These are phyloP conservation scores for Subanguina moxae DNA, from an alignment of 1,140 invertebrate species.

Conservation along the genomic window DNA sequence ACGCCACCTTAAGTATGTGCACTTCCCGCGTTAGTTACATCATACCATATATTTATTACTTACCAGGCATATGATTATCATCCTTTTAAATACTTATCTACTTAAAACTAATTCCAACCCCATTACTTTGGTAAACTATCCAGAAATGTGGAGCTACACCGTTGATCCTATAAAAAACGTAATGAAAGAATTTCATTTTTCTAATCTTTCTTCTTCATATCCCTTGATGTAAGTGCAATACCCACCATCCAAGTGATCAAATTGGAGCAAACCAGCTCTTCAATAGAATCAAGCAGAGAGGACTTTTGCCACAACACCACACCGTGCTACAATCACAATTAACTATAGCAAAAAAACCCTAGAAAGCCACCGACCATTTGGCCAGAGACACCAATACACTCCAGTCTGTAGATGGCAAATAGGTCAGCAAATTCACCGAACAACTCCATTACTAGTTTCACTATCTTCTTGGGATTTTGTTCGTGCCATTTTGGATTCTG, in stretches of 20 bases:
- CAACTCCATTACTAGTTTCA: too few species aligned
- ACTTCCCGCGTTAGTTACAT: not conserved
- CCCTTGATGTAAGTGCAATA: too few species aligned
- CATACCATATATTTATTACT: not conserved
- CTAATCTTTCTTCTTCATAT: too few species aligned
- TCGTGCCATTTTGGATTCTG: slow-evolving; percentile 5
- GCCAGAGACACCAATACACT: slow-evolving; percentile 10
- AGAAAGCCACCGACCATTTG: not conserved
- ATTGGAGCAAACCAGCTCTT: not conserved
- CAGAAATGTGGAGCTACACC: not conserved
- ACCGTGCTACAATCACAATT: not conserved
- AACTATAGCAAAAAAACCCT: not conserved
- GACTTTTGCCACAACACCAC: not conserved
- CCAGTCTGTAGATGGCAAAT: not conserved
- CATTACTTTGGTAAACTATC: not conserved
- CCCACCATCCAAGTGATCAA: not conserved
- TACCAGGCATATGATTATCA: not conserved
- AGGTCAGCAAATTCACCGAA: too few species aligned
- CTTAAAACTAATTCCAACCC: not conserved
- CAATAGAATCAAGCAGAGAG: not conserved
- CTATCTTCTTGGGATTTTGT: slow-evolving; percentile 26
- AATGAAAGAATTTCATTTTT: too few species aligned
- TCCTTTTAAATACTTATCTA: not conserved
- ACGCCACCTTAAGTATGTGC: too few species aligned
- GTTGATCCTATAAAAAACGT: not conserved